Percentiles rank a stretch among this genome's conserved stretches.
Evolutionary conservation across 2,113 vertebrate species (phyloP).

Genomic region (Scalopus aquaticus): DNA sequence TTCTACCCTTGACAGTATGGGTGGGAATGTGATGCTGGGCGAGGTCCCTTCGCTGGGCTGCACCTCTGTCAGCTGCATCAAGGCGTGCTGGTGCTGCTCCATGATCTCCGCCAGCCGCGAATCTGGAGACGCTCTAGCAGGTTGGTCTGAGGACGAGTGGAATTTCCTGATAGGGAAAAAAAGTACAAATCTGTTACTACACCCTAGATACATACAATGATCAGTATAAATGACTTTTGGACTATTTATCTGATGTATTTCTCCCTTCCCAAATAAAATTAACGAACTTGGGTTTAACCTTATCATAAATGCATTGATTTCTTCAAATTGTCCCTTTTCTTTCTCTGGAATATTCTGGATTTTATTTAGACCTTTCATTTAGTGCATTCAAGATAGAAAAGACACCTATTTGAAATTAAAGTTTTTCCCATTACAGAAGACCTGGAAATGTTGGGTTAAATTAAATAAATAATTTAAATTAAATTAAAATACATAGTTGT

Average conservation of each 20-base stretch:
- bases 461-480: not conserved
- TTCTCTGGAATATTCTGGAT: not conserved
- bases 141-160: conserved; percentile 29
- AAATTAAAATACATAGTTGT: not conserved
- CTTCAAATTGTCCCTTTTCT: not conserved
- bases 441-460: not conserved
- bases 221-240: not conserved
- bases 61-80: conserved; percentile 44
- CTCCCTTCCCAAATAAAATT: not conserved
- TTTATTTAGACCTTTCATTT: conserved; percentile 2
- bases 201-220: not conserved
- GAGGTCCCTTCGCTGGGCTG: conserved; percentile 37
- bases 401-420: not conserved
- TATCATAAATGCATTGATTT: not conserved
- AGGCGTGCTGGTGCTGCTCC: conserved; percentile 58
- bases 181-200: not conserved
- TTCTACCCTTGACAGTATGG: conserved; percentile 72
- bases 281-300: not conserved
- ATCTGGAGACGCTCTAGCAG: conserved; percentile 15
- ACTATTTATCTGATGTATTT: not conserved
- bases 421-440: not conserved
- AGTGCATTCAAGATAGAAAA: not conserved
- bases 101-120: not conserved
- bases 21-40: conserved; percentile 81
- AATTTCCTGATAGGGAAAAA: conserved; percentile 58